A percentile compares a stretch with the other conserved stretches of the same genome.
phyloP scores from a whole-genome alignment of 2,888 invertebrate species.

The Phorcus lineatus region DNA sequence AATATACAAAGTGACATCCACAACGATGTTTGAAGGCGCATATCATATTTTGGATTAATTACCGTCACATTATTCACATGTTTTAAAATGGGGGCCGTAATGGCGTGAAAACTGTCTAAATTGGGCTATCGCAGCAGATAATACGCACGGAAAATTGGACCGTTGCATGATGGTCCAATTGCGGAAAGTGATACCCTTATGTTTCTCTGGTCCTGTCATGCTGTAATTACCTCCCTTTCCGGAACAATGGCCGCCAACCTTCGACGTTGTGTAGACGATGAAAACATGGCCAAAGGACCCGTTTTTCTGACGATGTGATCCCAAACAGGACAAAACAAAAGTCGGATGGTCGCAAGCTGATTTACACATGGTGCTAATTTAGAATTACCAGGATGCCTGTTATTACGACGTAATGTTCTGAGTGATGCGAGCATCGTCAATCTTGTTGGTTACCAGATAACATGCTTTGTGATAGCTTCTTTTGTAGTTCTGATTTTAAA shows the following conservation, averaged over 20 bases:
- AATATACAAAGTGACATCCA: slow-evolving; percentile 1
- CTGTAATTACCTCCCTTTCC: slow-evolving; percentile 14
- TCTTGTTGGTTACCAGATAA: no score
- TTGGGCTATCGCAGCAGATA: not conserved
- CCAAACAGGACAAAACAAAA: no score
- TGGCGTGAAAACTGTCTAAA: not conserved
- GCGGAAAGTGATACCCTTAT: slow-evolving; percentile 14
- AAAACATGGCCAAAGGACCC: not conserved
- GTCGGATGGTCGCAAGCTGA: no score
- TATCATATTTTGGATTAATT: slow-evolving; percentile 17
- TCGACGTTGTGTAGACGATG: not conserved
- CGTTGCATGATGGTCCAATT: not conserved
- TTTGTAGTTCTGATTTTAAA: no score
- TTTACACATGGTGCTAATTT: no score
- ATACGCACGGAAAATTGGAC: not conserved
- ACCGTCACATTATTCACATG: slow-evolving; percentile 5
- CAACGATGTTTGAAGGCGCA: not conserved
- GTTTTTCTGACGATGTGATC: no score
- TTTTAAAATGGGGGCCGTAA: not conserved
- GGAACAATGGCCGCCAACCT: slow-evolving; percentile 16
- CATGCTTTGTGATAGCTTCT: no score
- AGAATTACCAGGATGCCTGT: no score
- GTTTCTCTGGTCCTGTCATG: not conserved
- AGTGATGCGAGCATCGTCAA: no score
- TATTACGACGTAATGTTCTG: no score